These are phyloP conservation scores for Daboia siamensis DNA, from an alignment of 2,113 vertebrate species.

Conservation along the genomic window DNA sequence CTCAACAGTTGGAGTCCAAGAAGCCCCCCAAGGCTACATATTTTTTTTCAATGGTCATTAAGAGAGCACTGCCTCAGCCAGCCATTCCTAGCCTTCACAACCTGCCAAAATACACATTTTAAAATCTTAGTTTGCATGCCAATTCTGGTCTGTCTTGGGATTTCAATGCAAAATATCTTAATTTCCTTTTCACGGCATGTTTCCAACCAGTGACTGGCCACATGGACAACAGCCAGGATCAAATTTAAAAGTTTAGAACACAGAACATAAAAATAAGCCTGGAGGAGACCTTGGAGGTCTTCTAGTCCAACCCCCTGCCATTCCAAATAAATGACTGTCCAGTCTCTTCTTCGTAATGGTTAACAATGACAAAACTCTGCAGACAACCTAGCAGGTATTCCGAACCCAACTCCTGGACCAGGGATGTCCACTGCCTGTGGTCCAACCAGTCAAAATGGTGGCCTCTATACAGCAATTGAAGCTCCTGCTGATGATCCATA, in stretches of 20 bases:
- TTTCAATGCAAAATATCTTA: conserved; percentile 31
- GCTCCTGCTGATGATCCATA: background rate
- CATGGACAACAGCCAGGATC: background rate
- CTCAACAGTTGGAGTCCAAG: conserved; percentile 43
- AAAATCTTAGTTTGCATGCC: conserved; percentile 41
- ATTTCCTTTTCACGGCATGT: background rate
- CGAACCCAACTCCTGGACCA: background rate
- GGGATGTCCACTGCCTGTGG: background rate
- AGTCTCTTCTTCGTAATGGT: background rate
- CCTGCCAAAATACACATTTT: conserved; percentile 30
- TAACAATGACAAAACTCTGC: background rate
- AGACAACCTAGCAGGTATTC: background rate
- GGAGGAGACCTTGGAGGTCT: background rate
- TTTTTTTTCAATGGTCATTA: conserved; percentile 18
- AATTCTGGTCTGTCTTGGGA: conserved; percentile 37
- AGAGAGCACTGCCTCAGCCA: conserved; percentile 3
- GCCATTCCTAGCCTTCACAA: background rate
- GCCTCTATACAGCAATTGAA: background rate
- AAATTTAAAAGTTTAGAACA: background rate
- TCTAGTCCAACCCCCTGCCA: background rate
- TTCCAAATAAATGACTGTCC: background rate
- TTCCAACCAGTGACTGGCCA: background rate
- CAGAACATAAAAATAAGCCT: background rate
- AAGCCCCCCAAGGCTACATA: conserved; percentile 8
- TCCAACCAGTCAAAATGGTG: background rate